phyloP scores from a whole-genome alignment of 2,888 invertebrate species.

The Machimus rusticus region DNA sequence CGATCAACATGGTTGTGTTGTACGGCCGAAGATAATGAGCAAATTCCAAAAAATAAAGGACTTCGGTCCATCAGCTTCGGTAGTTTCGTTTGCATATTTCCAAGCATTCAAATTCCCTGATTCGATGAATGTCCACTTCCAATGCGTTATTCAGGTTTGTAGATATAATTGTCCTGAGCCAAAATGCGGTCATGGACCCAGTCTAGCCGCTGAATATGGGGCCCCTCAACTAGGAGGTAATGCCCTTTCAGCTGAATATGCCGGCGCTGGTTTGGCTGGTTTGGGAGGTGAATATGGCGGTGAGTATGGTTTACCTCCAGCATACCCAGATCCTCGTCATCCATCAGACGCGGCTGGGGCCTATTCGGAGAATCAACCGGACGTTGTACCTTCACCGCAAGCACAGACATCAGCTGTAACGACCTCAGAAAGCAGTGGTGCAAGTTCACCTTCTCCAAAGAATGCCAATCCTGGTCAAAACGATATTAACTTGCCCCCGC shows the following conservation, averaged over 20 bases:
- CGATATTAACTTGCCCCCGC: constrained; percentile 82
- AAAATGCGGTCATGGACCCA: constrained; percentile 76
- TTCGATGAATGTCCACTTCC: constrained; percentile 97
- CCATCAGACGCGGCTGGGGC: constrained; percentile 84
- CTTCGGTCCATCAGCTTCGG: constrained; percentile 92
- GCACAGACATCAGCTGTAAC: constrained; percentile 79
- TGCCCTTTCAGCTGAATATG: constrained; percentile 71
- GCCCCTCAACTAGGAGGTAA: constrained; percentile 67
- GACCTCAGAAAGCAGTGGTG: constrained; percentile 68
- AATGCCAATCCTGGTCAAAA: constrained; percentile 64
- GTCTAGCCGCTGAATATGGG: constrained; percentile 72
- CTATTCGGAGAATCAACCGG: constrained; percentile 82
- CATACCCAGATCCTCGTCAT: constrained; percentile 86
- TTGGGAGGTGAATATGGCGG: constrained; percentile 56
- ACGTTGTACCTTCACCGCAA: constrained; percentile 82
- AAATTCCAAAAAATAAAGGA: constrained; percentile 96
- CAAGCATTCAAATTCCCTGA: constrained; percentile 97
- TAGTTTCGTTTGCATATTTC: constrained; percentile 94
- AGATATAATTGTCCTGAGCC: constrained; percentile 93
- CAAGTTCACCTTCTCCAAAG: constrained; percentile 65
- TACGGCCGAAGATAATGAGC: constrained; percentile 93
- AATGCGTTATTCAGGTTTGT: constrained; percentile 94
- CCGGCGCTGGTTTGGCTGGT: constrained; percentile 62
- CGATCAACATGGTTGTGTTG: constrained; percentile 92
- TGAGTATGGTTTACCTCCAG: constrained; percentile 81